These are phyloP conservation scores for Sympetrum striolatum DNA, from an alignment of 2,888 invertebrate species.

Conservation along the genomic window DNA sequence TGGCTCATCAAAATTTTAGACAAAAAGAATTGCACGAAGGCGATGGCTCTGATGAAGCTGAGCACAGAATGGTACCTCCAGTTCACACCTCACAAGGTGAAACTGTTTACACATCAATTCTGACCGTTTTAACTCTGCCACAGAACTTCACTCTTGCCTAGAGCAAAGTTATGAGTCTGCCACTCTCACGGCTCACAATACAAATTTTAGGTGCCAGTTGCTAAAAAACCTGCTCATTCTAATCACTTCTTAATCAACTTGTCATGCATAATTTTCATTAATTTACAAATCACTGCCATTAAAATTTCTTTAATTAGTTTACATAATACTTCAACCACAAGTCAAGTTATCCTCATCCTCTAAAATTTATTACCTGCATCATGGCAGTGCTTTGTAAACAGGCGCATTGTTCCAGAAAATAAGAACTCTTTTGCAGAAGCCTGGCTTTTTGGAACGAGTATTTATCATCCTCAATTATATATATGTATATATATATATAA, in stretches of 20 bases:
- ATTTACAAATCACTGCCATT: conserved; percentile 45
- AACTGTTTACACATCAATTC: conserved; percentile 27
- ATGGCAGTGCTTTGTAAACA: conserved; percentile 43
- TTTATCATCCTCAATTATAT: conserved; percentile 37
- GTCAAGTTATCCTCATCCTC: conserved; percentile 24
- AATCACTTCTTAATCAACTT: conserved; percentile 44
- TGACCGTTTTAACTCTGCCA: conserved; percentile 8
- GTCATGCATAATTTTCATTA: conserved; percentile 46
- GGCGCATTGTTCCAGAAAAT: conserved; percentile 44
- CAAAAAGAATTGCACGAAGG: conserved; percentile 34
- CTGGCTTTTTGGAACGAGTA: conserved; percentile 42
- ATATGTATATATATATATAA: conserved; percentile 32
- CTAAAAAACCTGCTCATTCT: conserved; percentile 39
- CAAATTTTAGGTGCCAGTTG: conserved; percentile 45
- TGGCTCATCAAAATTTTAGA: conserved; percentile 47
- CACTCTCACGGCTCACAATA: conserved; percentile 40
- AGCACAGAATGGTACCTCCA: conserved; percentile 30
- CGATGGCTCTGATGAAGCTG: conserved; percentile 38
- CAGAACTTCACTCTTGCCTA: conserved; percentile 1
- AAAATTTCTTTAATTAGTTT: conserved; percentile 47
- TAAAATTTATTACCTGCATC: conserved; percentile 42
- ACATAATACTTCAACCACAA: conserved; percentile 42
- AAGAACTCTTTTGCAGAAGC: conserved; percentile 43
- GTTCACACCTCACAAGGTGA: conserved; percentile 17
- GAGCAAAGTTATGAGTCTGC: conserved; percentile 6